phyloP scores from a whole-genome alignment of 2,797 vertebrate genomes.

The Cuculus canorus region DNA sequence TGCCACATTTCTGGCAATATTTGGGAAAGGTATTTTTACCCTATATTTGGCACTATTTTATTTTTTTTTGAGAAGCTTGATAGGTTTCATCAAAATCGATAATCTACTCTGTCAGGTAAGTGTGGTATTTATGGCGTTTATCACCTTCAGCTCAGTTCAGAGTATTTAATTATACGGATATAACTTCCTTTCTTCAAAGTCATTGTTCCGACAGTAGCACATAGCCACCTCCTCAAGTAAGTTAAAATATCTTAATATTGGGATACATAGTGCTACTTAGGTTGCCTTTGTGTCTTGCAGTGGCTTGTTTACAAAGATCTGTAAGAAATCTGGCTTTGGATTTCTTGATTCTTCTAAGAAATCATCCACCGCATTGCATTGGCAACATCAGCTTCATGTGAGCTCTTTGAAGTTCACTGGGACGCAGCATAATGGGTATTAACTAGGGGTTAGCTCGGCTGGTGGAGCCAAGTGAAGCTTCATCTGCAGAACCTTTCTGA shows the following conservation, averaged over 20 bases:
- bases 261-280: background rate
- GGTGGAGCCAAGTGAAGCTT: background rate
- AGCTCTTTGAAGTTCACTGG: background rate
- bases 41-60: background rate
- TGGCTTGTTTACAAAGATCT: background rate
- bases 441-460: background rate
- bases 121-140: background rate
- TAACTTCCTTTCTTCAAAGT: background rate
- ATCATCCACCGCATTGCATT: background rate
- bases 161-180: background rate
- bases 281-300: background rate
- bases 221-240: background rate
- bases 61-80: background rate
- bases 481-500: background rate
- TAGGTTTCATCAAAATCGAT: background rate
- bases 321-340: background rate
- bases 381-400: slow-evolving; percentile 6
- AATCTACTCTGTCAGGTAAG: background rate
- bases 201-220: background rate
- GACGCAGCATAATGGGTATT: background rate
- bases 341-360: background rate
- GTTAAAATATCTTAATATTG: background rate
- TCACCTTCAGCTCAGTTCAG: background rate
- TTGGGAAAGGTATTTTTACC: background rate
- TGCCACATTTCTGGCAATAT: background rate